These are phyloP conservation scores for Erpetoichthys calabaricus DNA, from an alignment of 2,797 vertebrate genomes.

Conservation along the genomic window DNA sequence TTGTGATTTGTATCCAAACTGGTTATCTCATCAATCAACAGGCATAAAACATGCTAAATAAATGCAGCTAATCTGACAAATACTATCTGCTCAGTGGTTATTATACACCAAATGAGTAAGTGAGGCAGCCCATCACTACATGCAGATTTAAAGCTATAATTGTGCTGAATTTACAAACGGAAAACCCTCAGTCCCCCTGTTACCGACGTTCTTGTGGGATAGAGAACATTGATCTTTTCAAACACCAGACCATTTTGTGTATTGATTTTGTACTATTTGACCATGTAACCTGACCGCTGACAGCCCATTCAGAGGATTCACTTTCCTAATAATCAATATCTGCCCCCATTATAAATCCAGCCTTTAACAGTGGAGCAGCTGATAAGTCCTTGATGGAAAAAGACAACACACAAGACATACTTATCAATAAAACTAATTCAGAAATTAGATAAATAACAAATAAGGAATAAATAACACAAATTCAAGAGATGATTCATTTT, in stretches of 20 bases:
- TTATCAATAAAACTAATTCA: neutral
- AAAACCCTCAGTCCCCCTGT: slow-evolving; percentile 9
- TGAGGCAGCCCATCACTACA: slow-evolving; percentile 8
- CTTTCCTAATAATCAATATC: slow-evolving; percentile 20
- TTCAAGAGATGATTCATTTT: neutral
- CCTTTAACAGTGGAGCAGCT: neutral
- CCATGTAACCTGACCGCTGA: slow-evolving; percentile 26
- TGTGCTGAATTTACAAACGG: slow-evolving; percentile 11
- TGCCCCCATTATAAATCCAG: slow-evolving; percentile 8
- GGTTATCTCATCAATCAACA: slow-evolving; percentile 8
- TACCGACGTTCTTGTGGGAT: slow-evolving; percentile 22
- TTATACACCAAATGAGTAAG: slow-evolving; percentile 11
- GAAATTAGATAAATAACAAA: too few species aligned
- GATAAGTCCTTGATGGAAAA: slow-evolving; percentile 2
- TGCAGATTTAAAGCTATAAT: slow-evolving; percentile 8
- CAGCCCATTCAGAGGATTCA: slow-evolving; percentile 19
- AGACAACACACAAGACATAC: neutral
- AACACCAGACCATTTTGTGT: slow-evolving; percentile 19
- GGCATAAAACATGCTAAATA: slow-evolving; percentile 9
- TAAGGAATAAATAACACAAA: too few species aligned
- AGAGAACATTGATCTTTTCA: slow-evolving; percentile 19
- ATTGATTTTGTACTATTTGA: slow-evolving; percentile 26
- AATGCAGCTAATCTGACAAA: slow-evolving; percentile 11
- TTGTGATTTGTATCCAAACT: neutral
- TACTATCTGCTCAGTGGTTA: slow-evolving; percentile 5